Evolutionary conservation across 2,888 invertebrate genomes (phyloP).

Genomic region (Prosopocoilus inquinatus): DNA sequence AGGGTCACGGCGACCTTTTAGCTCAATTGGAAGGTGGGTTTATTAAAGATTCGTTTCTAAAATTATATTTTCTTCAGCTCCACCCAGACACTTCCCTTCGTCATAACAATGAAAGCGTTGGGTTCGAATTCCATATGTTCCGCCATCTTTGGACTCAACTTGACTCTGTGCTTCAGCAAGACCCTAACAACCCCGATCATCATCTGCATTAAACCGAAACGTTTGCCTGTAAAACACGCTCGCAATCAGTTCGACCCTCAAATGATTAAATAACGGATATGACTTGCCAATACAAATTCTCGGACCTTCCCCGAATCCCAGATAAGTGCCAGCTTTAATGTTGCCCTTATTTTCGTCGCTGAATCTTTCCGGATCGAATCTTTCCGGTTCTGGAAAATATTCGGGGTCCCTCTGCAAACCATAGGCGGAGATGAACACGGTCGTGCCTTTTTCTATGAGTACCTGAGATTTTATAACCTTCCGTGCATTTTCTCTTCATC

Average conservation of each 20-base stretch:
- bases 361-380: constrained; percentile 37
- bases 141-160: constrained; percentile 18
- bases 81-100: constrained; percentile 22
- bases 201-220: constrained; percentile 27
- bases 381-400: constrained; percentile 37
- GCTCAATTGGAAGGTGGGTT: too few relatives aligned
- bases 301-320: constrained; percentile 38
- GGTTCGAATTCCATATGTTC: constrained; percentile 21
- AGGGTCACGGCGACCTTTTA: too few relatives aligned
- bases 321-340: constrained; percentile 29
- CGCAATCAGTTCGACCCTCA: constrained; percentile 9
- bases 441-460: constrained; percentile 42
- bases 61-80: constrained; percentile 4
- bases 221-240: constrained; percentile 20
- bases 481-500: constrained; percentile 26
- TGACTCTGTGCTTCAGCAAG: constrained; percentile 20
- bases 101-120: constrained; percentile 15
- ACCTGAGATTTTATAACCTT: constrained; percentile 37
- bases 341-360: constrained; percentile 28
- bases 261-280: neutral
- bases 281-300: constrained; percentile 36
- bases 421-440: constrained; percentile 37
- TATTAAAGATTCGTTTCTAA: too few relatives aligned
- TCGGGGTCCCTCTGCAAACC: constrained; percentile 35
- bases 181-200: constrained; percentile 20